Evolutionary conservation across 1,140 invertebrate genomes (phyloP).

Genomic region (Stegodyphus mimosarum): DNA sequence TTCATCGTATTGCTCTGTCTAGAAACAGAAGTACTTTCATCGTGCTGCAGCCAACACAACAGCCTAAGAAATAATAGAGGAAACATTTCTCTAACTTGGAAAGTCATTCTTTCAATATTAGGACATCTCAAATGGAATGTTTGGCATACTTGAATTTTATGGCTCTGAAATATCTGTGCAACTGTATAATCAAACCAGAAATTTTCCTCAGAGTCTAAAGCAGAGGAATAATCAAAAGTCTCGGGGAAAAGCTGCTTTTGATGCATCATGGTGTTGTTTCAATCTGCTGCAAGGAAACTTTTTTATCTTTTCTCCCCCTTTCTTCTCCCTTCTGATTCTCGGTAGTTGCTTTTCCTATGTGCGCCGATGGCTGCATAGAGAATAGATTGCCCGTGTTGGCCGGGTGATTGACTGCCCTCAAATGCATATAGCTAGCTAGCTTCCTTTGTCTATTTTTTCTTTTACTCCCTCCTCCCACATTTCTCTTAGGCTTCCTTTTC

Average conservation of each 20-base stretch:
- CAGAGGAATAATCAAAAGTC: constrained; percentile 21
- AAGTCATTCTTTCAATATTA: constrained; percentile 20
- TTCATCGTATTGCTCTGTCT: too few species aligned
- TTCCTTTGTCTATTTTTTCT: constrained; percentile 1
- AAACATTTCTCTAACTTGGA: too few species aligned
- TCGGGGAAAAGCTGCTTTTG: constrained; percentile 12
- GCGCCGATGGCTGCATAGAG: neutral
- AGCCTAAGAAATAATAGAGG: too few species aligned
- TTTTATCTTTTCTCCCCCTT: neutral
- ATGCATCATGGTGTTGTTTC: constrained; percentile 42
- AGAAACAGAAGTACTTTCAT: too few species aligned
- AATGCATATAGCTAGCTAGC: constrained; percentile 30
- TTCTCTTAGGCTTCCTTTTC: neutral
- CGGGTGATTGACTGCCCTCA: constrained; percentile 29
- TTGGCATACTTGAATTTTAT: constrained; percentile 19
- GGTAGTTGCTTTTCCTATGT: constrained; percentile 2
- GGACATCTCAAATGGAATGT: constrained; percentile 4
- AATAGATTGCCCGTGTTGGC: constrained; percentile 35
- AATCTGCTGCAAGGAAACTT: constrained; percentile 20
- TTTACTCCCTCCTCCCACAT: too few species aligned
- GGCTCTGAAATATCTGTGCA: constrained; percentile 27
- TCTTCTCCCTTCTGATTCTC: neutral
- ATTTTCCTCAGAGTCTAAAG: constrained; percentile 9
- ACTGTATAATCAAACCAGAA: constrained; percentile 41
- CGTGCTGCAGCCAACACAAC: too few species aligned